These are phyloP conservation scores for Chrysoperla carnea DNA, from an alignment of 1,140 invertebrate species.

Conservation along the genomic window DNA sequence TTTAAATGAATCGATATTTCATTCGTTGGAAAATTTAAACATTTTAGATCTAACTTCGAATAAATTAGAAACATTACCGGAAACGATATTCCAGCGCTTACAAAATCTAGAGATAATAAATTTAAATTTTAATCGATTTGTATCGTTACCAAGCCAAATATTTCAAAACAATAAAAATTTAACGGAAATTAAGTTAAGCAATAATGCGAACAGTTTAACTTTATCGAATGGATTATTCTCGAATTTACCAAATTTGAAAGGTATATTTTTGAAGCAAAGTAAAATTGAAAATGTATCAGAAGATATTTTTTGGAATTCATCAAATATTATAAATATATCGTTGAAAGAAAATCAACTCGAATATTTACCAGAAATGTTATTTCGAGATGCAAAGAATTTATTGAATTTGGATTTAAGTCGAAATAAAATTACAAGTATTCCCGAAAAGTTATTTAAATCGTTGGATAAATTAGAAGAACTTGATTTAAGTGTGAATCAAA, in stretches of 20 bases:
- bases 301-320: slow-evolving; percentile 35
- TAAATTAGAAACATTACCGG: not conserved
- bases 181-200: slow-evolving; percentile 29
- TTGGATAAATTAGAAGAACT: too few relatives aligned
- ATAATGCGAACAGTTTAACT: slow-evolving; percentile 31
- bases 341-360: slow-evolving; percentile 14
- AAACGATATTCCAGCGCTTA: slow-evolving; percentile 2
- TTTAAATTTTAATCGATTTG: slow-evolving; percentile 38
- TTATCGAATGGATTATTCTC: slow-evolving; percentile 34
- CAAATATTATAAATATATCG: slow-evolving; percentile 30
- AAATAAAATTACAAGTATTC: slow-evolving; percentile 2
- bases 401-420: slow-evolving; percentile 1
- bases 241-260: slow-evolving; percentile 29
- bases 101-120: slow-evolving; percentile 34
- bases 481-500: too few relatives aligned
- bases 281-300: slow-evolving; percentile 22
- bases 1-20: not conserved
- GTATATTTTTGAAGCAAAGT: slow-evolving; percentile 27
- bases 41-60: not conserved
- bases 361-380: not conserved
- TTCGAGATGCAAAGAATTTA: too few relatives aligned
- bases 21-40: not conserved
- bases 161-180: slow-evolving; percentile 32
- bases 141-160: slow-evolving; percentile 33
- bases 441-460: not conserved